Conservation (phyloP, 2,113 vertebrate species). For the Hyaena hyaena region DNA sequence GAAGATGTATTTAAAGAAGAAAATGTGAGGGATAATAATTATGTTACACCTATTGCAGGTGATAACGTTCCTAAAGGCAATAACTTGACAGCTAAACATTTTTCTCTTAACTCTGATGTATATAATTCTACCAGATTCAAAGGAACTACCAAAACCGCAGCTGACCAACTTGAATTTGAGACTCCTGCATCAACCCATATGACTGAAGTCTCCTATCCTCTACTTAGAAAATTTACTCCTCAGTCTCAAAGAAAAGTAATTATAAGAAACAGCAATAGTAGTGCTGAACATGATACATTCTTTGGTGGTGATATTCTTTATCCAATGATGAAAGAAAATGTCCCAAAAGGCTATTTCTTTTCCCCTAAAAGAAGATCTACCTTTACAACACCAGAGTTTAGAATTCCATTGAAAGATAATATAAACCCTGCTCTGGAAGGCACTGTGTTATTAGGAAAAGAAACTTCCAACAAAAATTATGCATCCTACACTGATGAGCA, state of each 20-base stretch:
- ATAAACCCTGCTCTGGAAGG: not conserved
- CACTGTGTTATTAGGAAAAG: not conserved
- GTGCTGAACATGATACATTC: not conserved
- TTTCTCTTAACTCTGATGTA: not conserved
- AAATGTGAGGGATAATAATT: not conserved
- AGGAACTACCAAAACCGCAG: not conserved
- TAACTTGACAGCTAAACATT: not conserved
- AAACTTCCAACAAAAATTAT: not conserved
- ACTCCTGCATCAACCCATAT: not conserved
- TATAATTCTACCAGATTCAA: not conserved
- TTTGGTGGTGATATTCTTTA: not conserved
- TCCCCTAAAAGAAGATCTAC: not conserved
- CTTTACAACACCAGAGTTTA: not conserved
- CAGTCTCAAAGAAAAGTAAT: slow-evolving; percentile 16
- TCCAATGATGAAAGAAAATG: not conserved
- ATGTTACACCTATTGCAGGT: not conserved
- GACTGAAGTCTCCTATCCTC: not conserved
- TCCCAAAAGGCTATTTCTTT: not conserved
- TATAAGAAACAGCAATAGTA: not conserved
- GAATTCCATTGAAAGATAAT: not conserved
- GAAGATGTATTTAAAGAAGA: not conserved
- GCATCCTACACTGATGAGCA: not conserved
- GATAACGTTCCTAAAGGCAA: not conserved
- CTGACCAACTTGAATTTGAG: not conserved
- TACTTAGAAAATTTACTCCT: not conserved